Evolutionary conservation across 1,140 invertebrate species (phyloP).

Genomic region (Neelides sp.): DNA sequence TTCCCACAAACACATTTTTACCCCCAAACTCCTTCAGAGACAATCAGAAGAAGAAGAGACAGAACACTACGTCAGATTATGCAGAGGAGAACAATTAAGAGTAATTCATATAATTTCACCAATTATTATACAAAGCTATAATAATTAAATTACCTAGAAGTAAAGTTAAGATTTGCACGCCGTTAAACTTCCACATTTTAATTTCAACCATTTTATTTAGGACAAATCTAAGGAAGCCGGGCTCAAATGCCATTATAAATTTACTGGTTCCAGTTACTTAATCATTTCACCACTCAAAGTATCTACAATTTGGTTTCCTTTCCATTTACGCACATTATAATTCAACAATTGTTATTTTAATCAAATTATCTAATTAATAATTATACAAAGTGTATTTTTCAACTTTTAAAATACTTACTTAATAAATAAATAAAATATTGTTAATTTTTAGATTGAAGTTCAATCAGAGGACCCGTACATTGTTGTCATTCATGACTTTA

Average conservation of each 20-base stretch:
- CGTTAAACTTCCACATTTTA: not conserved
- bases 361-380: no score
- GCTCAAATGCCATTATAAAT: conserved; percentile 38
- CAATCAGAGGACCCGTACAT: conserved; percentile 40
- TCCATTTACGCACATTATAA: not conserved
- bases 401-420: no score
- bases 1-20: conserved; percentile 25
- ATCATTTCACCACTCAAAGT: conserved; percentile 38
- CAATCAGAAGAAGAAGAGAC: conserved; percentile 34
- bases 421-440: no score
- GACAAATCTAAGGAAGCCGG: conserved; percentile 30
- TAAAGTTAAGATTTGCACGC: conserved; percentile 2
- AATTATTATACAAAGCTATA: not conserved
- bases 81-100: conserved; percentile 32
- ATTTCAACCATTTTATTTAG: conserved; percentile 23
- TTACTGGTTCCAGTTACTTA: conserved; percentile 37
- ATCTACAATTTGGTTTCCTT: not conserved
- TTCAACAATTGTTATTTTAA: no score
- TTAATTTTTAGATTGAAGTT: conserved; percentile 39
- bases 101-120: conserved; percentile 18
- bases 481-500: conserved; percentile 41
- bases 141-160: not conserved
- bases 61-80: conserved; percentile 37
- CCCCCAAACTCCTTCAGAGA: conserved; percentile 31
- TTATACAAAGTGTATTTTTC: no score